Percentiles rank a stretch among this genome's conserved stretches.
phyloP scores from a whole-genome alignment of 2,888 invertebrate species.

The Xestobium rufovillosum region DNA sequence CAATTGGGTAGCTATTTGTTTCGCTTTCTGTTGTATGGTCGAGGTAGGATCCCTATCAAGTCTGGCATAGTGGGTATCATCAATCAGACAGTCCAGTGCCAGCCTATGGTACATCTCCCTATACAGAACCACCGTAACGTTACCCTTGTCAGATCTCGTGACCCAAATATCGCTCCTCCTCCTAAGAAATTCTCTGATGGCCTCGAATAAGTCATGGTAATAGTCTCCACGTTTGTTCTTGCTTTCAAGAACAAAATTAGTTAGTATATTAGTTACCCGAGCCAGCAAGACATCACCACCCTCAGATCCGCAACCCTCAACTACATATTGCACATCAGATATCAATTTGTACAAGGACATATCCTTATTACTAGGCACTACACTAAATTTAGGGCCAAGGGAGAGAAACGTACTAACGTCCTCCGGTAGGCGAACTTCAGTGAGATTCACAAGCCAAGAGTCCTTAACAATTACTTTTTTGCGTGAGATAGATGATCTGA shows the following conservation, averaged over 20 bases:
- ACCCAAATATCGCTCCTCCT: neutral
- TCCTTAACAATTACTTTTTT: too few relatives aligned
- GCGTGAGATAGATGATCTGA: too few relatives aligned
- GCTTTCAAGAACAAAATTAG: neutral
- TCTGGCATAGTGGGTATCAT: neutral
- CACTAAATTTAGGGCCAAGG: neutral
- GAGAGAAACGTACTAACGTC: neutral
- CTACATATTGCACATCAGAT: neutral
- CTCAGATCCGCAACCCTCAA: neutral
- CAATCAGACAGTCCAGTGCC: neutral
- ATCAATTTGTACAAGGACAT: neutral
- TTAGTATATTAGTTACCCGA: neutral
- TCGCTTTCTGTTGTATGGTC: neutral
- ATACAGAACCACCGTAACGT: neutral
- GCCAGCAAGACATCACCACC: neutral
- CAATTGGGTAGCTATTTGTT: neutral
- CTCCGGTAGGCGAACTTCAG: neutral
- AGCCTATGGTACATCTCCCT: neutral
- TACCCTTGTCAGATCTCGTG: neutral
- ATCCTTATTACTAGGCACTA: neutral
- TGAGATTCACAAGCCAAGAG: neutral
- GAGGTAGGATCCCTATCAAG: conserved; percentile 1
- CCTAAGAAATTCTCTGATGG: neutral
- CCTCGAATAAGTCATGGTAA: neutral
- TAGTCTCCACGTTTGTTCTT: neutral